Base-by-base conservation (phyloP, 2,113 vertebrate species). In the Tragulus kanchil region DNA sequence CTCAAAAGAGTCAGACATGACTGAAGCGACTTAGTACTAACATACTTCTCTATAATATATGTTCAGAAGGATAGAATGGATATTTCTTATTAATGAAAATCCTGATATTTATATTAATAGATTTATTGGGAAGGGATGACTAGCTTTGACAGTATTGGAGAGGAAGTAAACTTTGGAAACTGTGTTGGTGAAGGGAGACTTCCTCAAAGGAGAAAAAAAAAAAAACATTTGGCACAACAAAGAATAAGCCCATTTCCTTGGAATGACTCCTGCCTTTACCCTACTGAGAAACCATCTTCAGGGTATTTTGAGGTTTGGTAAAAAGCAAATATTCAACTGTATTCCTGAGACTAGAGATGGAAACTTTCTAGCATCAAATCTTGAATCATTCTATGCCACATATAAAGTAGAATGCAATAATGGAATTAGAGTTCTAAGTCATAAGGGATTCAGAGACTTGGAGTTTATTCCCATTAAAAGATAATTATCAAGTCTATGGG, bases 81-180 rank as follows among this genome's bases (percentile, higher is more conserved):
- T 45, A 84, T 85, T 85, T 96, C 52, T 64, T 89, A 62, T 12
- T 79, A 69, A 87, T 77, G 42, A 58, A 87, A 28, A 85, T 42
- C 9, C 16, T 12, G 54, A 5, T 67, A 75, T 78, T 58, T 77
- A 36, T 36, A 36, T 36, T 4, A 71, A 52, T 54, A 26, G 31
- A 4, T 58, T 94, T 73, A 71, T 42, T 25, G 50, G 16, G 14
- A 8, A 25, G 1, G 3, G n/a, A n/a, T 62, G 1, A n/a, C 79
- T 56, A 21, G 3, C 6, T 85, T 28, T 94, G 8, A 11, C 42
- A 42, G 50, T 54, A 9, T 45, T 36, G 5, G 5, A 85, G 50
- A 21, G 36, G 28, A 86, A 73, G 54, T 50, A 50, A 3, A 45
- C 54, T 79, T 82, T 28, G 6, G 4, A 36, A 67, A 26, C 42